A percentile compares a stretch with the other conserved stretches of the same genome.
phyloP scores from a whole-genome alignment of 2,888 invertebrate genomes.

The Nezara viridula region DNA sequence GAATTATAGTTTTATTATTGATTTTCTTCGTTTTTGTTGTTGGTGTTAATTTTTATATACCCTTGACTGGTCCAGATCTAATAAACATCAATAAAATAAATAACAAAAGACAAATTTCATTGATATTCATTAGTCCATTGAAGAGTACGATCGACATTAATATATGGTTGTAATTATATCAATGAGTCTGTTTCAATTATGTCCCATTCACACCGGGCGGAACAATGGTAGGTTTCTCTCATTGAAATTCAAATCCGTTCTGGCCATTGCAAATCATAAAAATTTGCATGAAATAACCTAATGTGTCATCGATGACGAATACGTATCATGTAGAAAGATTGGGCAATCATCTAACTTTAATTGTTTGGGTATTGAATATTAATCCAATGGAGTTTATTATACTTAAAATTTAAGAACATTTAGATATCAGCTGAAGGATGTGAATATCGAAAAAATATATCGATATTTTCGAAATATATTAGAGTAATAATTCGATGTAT shows the following conservation, averaged over 20 bases:
- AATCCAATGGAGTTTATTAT: no score
- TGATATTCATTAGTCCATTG: not conserved
- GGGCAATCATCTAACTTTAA: not conserved
- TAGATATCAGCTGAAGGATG: no score
- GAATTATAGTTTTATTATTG: no score
- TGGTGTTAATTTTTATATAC: no score
- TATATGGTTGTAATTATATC: not conserved
- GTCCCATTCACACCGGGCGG: not conserved
- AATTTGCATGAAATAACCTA: constrained; percentile 2
- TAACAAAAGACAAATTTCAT: not conserved
- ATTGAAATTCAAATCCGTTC: constrained; percentile 30
- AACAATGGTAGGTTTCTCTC: not conserved
- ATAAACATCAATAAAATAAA: not conserved
- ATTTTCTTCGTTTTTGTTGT: not conserved
- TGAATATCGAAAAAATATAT: no score
- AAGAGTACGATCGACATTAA: not conserved
- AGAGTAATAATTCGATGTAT: no score
- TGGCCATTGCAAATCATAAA: not conserved
- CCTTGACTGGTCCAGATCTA: not conserved
- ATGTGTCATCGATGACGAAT: constrained; percentile 23
- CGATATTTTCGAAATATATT: no score
- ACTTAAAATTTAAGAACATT: no score
- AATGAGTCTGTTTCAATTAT: not conserved
- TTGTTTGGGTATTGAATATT: not conserved
- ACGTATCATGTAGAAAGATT: not conserved